These are phyloP conservation scores for Smittia sp. DNA, from an alignment of 2,888 invertebrate genomes.

Conservation along the genomic window DNA sequence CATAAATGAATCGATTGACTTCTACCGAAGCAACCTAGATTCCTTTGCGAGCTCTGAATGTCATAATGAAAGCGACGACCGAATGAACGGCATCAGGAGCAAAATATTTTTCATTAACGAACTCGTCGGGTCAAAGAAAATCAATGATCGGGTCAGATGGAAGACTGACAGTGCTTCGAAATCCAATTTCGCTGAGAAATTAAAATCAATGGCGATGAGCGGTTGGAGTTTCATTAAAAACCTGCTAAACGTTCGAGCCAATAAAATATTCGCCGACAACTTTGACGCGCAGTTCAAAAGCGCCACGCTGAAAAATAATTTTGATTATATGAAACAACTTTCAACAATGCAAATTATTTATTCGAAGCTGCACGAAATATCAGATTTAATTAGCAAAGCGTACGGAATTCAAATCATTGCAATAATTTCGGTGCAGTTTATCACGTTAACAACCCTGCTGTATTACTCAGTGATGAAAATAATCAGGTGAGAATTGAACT, in stretches of 20 bases:
- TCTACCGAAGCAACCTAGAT: not conserved
- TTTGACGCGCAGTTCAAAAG: not conserved
- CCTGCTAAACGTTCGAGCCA: not conserved
- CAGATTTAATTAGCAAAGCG: slow-evolving; percentile 2
- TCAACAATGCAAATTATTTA: slow-evolving; percentile 18
- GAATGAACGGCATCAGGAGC: not conserved
- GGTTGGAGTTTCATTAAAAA: not conserved
- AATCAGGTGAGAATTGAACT: slow-evolving; percentile 22
- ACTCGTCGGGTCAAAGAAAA: not conserved
- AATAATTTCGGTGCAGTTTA: slow-evolving; percentile 27
- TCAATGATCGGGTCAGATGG: not conserved
- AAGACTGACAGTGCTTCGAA: not conserved
- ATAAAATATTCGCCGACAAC: not conserved
- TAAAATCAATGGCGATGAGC: not conserved
- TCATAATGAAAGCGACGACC: not conserved
- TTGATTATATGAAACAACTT: slow-evolving; percentile 14
- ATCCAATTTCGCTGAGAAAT: not conserved
- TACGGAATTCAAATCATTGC: slow-evolving; percentile 35
- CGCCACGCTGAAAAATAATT: not conserved
- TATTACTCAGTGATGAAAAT: slow-evolving; percentile 30
- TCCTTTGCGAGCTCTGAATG: not conserved
- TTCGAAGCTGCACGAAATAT: slow-evolving; percentile 17
- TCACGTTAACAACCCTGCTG: slow-evolving; percentile 29
- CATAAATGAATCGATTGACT: slow-evolving; percentile 29
- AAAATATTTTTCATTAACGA: slow-evolving; percentile 22